Conservation (phyloP, 92 coral and sea anemone genomes). For the Diadumene lineata region DNA sequence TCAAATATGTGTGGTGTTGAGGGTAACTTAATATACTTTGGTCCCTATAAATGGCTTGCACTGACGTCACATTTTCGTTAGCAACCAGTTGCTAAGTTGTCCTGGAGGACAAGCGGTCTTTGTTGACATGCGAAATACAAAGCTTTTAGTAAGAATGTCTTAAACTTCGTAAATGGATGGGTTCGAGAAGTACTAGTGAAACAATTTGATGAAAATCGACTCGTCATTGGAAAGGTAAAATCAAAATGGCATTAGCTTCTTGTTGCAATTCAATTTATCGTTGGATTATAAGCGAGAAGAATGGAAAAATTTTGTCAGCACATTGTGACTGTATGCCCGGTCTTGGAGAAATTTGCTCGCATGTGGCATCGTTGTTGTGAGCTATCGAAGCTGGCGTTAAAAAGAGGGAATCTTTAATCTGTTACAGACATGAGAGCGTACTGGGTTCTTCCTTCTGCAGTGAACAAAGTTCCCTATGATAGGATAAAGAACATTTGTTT, state of each 20-base stretch:
- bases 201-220: conserved; percentile 40
- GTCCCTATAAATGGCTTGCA: too few species aligned
- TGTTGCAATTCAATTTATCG: conserved; percentile 22
- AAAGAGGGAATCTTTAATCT: conserved; percentile 50
- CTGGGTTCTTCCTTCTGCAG: conserved; percentile 63
- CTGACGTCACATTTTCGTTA: conserved; percentile 25
- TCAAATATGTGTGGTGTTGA: too few species aligned
- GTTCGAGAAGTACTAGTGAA: conserved; percentile 44
- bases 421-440: conserved; percentile 52
- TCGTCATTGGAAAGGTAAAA: conserved; percentile 48
- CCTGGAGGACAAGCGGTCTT: conserved; percentile 1
- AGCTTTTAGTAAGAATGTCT: conserved; percentile 32
- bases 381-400: conserved; percentile 47
- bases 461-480: conserved; percentile 50
- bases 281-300: conserved; percentile 28
- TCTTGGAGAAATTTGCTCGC: conserved; percentile 42
- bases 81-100: conserved; percentile 30
- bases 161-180: conserved; percentile 56
- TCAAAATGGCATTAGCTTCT: neutral
- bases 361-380: conserved; percentile 45
- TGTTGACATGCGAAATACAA: conserved; percentile 16
- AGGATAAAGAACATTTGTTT: conserved; percentile 42
- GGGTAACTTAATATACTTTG: too few species aligned
- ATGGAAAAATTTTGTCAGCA: conserved; percentile 18
- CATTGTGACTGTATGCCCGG: conserved; percentile 49